phyloP scores from a whole-genome alignment of 2,888 invertebrate species.

The Athetis lepigone region DNA sequence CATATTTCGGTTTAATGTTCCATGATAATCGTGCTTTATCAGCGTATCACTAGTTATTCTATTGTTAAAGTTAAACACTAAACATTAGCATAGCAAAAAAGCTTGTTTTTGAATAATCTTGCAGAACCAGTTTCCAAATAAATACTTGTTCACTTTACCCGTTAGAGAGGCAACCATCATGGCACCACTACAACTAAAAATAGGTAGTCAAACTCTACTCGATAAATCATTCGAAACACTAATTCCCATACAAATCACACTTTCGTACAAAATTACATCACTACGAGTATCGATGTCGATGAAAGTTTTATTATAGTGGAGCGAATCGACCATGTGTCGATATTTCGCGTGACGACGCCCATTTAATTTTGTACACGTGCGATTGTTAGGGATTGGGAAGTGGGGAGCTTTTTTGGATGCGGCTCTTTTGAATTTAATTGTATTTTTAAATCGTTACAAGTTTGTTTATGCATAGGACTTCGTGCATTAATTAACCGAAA shows the following conservation, averaged over 20 bases:
- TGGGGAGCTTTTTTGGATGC: slow-evolving; percentile 45
- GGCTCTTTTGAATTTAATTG: slow-evolving; percentile 9
- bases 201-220: neutral
- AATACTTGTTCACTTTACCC: neutral
- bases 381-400: neutral
- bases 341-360: slow-evolving; percentile 49
- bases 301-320: slow-evolving; percentile 65
- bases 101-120: too few species aligned
- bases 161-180: neutral
- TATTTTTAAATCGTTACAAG: too few species aligned
- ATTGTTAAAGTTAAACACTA: too few species aligned
- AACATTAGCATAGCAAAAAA: neutral
- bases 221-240: neutral
- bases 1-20: too few species aligned
- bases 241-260: slow-evolving; percentile 27
- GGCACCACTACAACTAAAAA: neutral
- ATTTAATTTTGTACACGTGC: slow-evolving; percentile 46
- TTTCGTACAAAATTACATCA: slow-evolving; percentile 54
- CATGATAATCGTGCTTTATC: too few species aligned
- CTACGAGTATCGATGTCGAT: slow-evolving; percentile 50
- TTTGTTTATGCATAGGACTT: too few species aligned
- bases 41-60: too few species aligned
- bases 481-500: too few species aligned
- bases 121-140: neutral
- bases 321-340: slow-evolving; percentile 52